These are phyloP conservation scores for Pseudopodoces humilis DNA, from an alignment of 2,113 vertebrate genomes.

Conservation along the genomic window DNA sequence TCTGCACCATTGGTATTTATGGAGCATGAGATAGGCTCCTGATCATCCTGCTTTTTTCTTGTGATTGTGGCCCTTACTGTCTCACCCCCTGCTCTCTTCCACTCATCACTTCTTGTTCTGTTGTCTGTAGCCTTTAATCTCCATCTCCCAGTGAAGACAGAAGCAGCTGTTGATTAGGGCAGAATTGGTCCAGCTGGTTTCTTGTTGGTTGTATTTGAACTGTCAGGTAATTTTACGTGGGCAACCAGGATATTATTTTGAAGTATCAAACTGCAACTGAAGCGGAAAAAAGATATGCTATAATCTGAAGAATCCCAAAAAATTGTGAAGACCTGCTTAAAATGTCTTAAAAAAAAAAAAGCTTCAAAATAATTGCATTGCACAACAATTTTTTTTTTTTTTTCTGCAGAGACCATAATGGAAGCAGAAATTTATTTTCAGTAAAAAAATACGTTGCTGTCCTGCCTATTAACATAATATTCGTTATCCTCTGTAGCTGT, in stretches of 20 bases:
- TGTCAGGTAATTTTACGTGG: neutral
- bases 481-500: rapidly evolving
- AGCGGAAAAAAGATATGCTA: rapidly evolving
- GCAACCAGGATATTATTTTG: neutral
- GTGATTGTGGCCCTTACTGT: neutral
- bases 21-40: neutral
- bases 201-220: neutral
- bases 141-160: neutral
- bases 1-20: neutral
- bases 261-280: neutral
- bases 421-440: neutral
- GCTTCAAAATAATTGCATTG: neutral
- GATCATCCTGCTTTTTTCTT: neutral
- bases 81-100: neutral
- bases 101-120: neutral
- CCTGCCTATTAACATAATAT: neutral
- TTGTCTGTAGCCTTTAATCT: neutral
- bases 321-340: neutral
- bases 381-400: neutral
- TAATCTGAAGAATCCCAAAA: neutral
- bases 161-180: neutral
- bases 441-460: neutral
- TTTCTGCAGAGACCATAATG: neutral
- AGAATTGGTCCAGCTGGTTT: neutral
- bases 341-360: neutral